Base-by-base conservation (phyloP, 2,113 vertebrate species). In the Seriola quinqueradiata region DNA sequence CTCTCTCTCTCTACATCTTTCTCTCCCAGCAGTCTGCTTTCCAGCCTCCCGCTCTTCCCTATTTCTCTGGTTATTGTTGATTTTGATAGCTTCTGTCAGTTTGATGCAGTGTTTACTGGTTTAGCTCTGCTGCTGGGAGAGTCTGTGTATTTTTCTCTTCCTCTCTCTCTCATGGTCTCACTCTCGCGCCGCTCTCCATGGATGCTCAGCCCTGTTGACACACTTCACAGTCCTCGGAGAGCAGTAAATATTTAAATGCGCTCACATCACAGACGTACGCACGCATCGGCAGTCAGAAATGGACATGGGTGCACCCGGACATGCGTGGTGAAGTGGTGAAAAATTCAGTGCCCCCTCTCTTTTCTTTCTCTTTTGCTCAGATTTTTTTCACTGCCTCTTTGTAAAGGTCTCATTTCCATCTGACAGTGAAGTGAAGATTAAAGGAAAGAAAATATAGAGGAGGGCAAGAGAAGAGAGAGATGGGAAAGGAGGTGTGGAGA, bases 341-440 rank as follows among this genome's bases (percentile, higher is more conserved):
- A 28, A 68, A 2, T 73, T 44, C 36, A 52, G 7, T 5, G 11
- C 44, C 1, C 3, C n/a, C 66, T 61, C 23, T 17, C 3, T n/a
- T 8, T 38, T 76, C 67, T 57, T 40, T 21, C 12, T 21, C 58
- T 55, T 19, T 57, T 14, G 1, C 44, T 64, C 52, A 16, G 3
- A 42, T 44, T 23, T 17, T 42, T 55, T 48, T 72, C 28, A 52
- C 6, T 25, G 12, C 63, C 79, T 81, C 48, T 69, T 55, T 3
- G 6, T 76, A 79, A 88, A 90, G 83, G 83, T 89, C 77, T 82
- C 60, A 85, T 34, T 91, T 86, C 85, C 76, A 87, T 73, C 65
- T 42, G 38, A 67, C 71, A 77, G 65, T 68, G 50, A 78, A 50
- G 66, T 50, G 25, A 75, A 8, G 28, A 85, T 86, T 19, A 74